Conservation (phyloP, 2,888 invertebrate genomes). For the Sussaba pulchella region DNA sequence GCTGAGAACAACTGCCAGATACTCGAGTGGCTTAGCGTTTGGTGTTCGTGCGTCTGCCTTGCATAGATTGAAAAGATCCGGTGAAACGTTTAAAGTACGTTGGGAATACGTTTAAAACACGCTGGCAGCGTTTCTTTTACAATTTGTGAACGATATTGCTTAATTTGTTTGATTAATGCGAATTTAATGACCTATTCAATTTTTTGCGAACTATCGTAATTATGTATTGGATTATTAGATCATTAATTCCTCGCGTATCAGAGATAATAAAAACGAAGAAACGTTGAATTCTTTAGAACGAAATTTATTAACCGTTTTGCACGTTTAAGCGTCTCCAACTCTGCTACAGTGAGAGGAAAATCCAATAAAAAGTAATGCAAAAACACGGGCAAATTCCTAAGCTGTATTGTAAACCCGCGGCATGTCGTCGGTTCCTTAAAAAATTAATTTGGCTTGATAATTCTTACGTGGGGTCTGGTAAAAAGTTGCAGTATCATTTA, state of each 20-base stretch:
- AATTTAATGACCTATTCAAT: too few relatives aligned
- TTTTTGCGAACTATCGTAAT: too few relatives aligned
- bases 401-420: too few relatives aligned
- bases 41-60: background rate
- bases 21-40: slow-evolving; percentile 30
- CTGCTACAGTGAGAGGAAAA: too few relatives aligned
- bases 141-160: background rate
- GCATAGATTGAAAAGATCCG: background rate
- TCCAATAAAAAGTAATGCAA: too few relatives aligned
- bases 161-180: too few relatives aligned
- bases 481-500: too few relatives aligned
- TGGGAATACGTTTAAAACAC: background rate
- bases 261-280: slow-evolving; percentile 16
- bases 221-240: too few relatives aligned
- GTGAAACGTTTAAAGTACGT: background rate
- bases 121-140: background rate
- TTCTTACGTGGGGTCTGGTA: too few relatives aligned
- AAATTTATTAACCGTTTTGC: slow-evolving; percentile 18
- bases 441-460: too few relatives aligned
- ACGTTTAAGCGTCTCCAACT: slow-evolving; percentile 1
- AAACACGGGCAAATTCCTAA: too few relatives aligned
- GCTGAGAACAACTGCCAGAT: slow-evolving; percentile 25
- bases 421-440: too few relatives aligned
- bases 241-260: slow-evolving; percentile 10
- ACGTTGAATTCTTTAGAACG: slow-evolving; percentile 2